phyloP scores from a whole-genome alignment of 2,113 vertebrate genomes.

The Callionymus lyra region DNA sequence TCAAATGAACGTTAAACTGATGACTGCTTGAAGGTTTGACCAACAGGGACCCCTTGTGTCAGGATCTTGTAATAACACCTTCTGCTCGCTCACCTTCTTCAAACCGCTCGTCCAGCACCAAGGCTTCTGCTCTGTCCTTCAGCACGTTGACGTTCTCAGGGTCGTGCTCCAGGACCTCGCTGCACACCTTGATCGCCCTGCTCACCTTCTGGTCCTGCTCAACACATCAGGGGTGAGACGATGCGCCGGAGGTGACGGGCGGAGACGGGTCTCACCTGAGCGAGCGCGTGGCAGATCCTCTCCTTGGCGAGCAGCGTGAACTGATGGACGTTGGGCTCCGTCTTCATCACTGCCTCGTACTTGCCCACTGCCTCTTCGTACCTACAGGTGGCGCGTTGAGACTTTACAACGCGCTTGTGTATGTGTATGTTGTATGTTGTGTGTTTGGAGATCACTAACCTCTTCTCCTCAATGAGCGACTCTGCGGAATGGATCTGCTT shows the following conservation, averaged over 20 bases:
- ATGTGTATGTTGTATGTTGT: conserved; percentile 8
- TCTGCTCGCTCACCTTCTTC: conserved; percentile 76
- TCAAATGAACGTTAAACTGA: no score
- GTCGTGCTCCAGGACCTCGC: conserved; percentile 76
- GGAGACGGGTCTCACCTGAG: conserved; percentile 68
- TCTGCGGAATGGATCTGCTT: conserved; percentile 88
- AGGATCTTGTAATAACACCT: conserved; percentile 14
- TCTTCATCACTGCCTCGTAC: conserved; percentile 83
- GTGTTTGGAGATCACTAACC: conserved; percentile 57
- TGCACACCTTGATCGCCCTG: conserved; percentile 79
- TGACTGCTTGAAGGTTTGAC: conserved; percentile 2
- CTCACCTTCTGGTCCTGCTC: conserved; percentile 73
- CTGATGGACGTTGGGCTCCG: conserved; percentile 73
- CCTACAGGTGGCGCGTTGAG: conserved; percentile 55
- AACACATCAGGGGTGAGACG: neutral
- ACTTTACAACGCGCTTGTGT: neutral
- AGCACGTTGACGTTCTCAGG: conserved; percentile 79
- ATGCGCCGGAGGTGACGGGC: neutral
- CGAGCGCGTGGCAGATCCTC: conserved; percentile 87
- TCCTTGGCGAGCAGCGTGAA: conserved; percentile 81
- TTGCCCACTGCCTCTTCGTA: conserved; percentile 84
- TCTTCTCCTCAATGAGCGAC: conserved; percentile 82
- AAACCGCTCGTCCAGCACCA: conserved; percentile 84
- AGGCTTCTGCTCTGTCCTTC: conserved; percentile 89
- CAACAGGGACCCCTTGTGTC: conserved; percentile 39